These are phyloP conservation scores for Anguilla obscura DNA, from an alignment of 2,797 vertebrate genomes.

Conservation along the genomic window DNA sequence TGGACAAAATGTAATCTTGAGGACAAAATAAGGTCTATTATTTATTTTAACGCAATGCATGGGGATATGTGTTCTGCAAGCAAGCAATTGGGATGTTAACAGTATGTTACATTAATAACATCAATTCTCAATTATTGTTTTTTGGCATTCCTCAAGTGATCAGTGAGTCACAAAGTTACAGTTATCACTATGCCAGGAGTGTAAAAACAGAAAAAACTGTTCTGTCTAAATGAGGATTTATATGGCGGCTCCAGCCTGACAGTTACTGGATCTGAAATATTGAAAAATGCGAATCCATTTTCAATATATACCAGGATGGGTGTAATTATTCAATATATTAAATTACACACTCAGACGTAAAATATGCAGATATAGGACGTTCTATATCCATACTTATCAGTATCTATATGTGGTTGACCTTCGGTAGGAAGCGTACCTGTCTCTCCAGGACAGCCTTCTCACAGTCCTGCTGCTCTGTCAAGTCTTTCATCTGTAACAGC, in stretches of 20 bases:
- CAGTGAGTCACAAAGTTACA: background rate
- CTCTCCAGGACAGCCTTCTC: slow-evolving; percentile 68
- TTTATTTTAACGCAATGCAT: no score
- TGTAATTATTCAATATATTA: background rate
- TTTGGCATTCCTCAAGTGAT: background rate
- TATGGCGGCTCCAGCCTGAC: background rate
- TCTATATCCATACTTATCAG: background rate
- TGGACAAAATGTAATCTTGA: no score
- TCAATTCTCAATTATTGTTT: no score
- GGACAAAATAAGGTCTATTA: no score
- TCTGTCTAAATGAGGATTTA: background rate
- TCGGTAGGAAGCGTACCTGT: slow-evolving; percentile 61
- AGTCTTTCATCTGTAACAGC: slow-evolving; percentile 72
- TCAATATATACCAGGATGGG: background rate
- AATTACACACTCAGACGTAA: background rate
- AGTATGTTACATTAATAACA: no score
- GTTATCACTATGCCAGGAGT: background rate
- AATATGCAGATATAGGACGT: background rate
- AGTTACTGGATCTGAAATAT: background rate
- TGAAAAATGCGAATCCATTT: background rate
- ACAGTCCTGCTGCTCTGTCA: slow-evolving; percentile 69
- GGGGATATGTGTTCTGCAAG: no score
- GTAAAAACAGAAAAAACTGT: background rate
- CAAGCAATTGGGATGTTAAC: no score
- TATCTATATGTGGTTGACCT: background rate